A percentile compares a stretch with the other conserved stretches of the same genome.
Conservation (phyloP, 2,797 vertebrate species). For the Podarcis lilfordi region DNA sequence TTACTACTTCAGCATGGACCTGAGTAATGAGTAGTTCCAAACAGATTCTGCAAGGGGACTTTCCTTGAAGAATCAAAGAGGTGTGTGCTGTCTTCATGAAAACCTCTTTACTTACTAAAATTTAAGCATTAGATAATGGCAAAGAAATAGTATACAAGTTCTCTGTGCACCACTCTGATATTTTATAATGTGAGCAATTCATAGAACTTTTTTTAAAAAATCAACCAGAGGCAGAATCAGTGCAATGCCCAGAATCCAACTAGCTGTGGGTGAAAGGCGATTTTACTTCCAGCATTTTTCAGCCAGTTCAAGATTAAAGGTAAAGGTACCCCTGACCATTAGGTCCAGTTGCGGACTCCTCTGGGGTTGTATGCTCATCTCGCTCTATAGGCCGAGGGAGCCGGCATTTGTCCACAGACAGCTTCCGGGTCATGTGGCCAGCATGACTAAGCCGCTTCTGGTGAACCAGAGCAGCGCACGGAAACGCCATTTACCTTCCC, state of each 20-base stretch:
- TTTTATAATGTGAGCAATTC: not conserved
- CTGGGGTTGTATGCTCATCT: no score
- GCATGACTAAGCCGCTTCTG: no score
- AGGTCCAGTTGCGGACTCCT: no score
- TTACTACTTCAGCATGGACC: no score
- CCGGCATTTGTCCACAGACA: no score
- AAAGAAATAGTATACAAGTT: not conserved
- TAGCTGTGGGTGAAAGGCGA: not conserved
- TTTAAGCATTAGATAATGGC: not conserved
- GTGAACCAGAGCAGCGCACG: no score
- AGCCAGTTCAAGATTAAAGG: not conserved
- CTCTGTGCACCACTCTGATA: no score
- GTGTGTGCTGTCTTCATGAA: not conserved
- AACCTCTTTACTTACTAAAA: not conserved
- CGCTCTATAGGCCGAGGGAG: no score
- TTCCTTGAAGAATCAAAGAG: not conserved
- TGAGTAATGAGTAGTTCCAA: not conserved
- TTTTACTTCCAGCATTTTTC: not conserved
- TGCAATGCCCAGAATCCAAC: not conserved
- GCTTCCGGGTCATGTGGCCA: no score
- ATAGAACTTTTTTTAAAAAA: no score
- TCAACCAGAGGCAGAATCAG: not conserved
- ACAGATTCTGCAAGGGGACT: not conserved
- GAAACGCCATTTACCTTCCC: no score
- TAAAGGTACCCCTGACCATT: no score